Percentiles rank a stretch among this genome's conserved stretches.
These are phyloP conservation scores for Microctenopoma stevenorrisi DNA, from an alignment of 2,797 vertebrate genomes.

Conservation along the genomic window DNA sequence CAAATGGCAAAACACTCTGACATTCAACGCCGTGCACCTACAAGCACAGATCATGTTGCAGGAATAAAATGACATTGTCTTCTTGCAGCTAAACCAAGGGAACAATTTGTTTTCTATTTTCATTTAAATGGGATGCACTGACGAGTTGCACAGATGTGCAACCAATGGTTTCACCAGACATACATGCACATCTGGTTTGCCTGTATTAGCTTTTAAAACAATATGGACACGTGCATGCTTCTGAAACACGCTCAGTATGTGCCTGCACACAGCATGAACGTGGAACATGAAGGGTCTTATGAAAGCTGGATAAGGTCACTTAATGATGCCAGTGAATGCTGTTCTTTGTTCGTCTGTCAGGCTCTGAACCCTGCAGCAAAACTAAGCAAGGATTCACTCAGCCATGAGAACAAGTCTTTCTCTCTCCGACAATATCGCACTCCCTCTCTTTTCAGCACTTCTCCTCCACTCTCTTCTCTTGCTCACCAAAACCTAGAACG, in stretches of 20 bases:
- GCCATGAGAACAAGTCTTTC: constrained; percentile 41
- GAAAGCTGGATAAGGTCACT: constrained; percentile 42
- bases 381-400: constrained; percentile 50
- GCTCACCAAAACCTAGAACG: neutral
- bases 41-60: too few relatives aligned
- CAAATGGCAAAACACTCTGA: too few relatives aligned
- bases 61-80: too few relatives aligned
- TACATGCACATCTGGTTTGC: too few relatives aligned
- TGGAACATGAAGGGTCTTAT: constrained; percentile 19
- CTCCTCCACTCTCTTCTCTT: neutral
- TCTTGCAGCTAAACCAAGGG: too few relatives aligned
- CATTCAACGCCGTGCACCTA: too few relatives aligned
- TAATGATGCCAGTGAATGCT: constrained; percentile 48
- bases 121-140: too few relatives aligned
- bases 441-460: neutral
- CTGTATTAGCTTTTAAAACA: neutral
- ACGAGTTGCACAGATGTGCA: too few relatives aligned
- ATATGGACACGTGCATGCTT: neutral
- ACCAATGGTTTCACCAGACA: too few relatives aligned
- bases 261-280: constrained; percentile 5
- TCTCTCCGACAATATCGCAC: neutral
- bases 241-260: neutral
- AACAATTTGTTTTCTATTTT: too few relatives aligned
- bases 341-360: constrained; percentile 57
- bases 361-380: constrained; percentile 52